Evolutionary conservation across 2,888 invertebrate species (phyloP).

Genomic region (Trypoxylon attenuatum): DNA sequence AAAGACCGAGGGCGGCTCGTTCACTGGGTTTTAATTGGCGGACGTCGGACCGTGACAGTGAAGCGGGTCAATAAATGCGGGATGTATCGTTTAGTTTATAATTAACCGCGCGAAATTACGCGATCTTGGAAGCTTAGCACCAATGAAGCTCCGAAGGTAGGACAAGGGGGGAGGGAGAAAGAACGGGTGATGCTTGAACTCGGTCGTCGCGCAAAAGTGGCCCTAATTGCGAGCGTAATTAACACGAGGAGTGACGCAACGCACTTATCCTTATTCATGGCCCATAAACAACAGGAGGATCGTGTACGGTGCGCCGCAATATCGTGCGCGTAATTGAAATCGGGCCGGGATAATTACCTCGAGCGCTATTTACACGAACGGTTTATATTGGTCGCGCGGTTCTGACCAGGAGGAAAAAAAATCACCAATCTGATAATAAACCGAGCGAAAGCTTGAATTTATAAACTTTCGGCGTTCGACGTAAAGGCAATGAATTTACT

Average conservation of each 20-base stretch:
- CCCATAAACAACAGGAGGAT: background rate
- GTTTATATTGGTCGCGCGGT: background rate
- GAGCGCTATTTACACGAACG: slow-evolving; percentile 20
- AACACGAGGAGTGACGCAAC: background rate
- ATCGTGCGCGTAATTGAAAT: slow-evolving; percentile 45
- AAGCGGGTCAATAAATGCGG: background rate
- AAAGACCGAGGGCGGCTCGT: too few relatives aligned
- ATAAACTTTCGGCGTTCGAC: background rate
- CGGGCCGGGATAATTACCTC: slow-evolving; percentile 31
- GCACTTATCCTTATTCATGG: background rate
- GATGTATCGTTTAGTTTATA: slow-evolving; percentile 17
- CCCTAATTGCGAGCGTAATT: background rate
- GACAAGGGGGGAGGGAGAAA: background rate
- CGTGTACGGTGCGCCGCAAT: slow-evolving; percentile 25
- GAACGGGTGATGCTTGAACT: too few relatives aligned
- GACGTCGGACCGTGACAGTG: background rate
- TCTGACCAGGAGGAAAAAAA: background rate
- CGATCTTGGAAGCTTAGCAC: background rate
- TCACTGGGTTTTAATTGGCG: slow-evolving; percentile 7
- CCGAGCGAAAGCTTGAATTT: background rate
- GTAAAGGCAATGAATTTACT: background rate
- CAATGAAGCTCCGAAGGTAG: background rate
- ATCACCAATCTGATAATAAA: background rate
- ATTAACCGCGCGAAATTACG: slow-evolving; percentile 27
- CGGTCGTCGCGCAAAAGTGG: too few relatives aligned